Base-by-base conservation (phyloP, 1,140 invertebrate genomes). In the Drosophila punjabiensis region DNA sequence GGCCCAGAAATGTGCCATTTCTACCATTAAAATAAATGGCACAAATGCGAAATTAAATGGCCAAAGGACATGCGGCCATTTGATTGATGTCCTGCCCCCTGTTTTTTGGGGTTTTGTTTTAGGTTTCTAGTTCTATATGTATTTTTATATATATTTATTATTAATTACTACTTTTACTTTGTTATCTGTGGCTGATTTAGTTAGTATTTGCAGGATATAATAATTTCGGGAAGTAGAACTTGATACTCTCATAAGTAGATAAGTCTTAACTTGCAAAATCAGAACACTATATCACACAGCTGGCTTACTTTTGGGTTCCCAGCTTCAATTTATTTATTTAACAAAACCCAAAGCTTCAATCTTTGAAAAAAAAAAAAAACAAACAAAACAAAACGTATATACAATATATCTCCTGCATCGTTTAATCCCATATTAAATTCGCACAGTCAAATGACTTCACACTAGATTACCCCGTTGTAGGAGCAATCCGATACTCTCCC, bases 371-470 rank as follows among this genome's bases (percentile, higher is more conserved):
- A 13, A 48, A 9, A 18, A 10, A n/a, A n/a, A n/a, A 11, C 41
- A 32, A 33, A 53, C 1, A 28, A 5, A 28, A 0, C 4, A 6
- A 16, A 28, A 24, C 2, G 6, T 11, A 13, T 47, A 24, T 4
- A 24, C 1, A n/a, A 48, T 47, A 33, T 35, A 20, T 37, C 20
- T 33, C 28, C 32, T 32, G 39, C 68, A 48, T 61, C 81, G 75
- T 76, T 85, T 68, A 69, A 47, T 70, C 30, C 37, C 63, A 47
- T 59, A 73, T 70, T 73, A 70, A 70, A 59, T 70, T 70, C 67
- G n/a, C 39, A 37, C 66, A 80, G 60, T 65, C 59, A 71, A 88
- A 75, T 81, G 84, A 45, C 69, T 89, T 84, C 52, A 88, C 84
- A 81, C 68, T 76, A 88, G 81, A 88, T 88, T 88, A 89, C 48